A percentile compares a stretch with the other conserved stretches of the same genome.
Evolutionary conservation across 2,113 vertebrate genomes (phyloP).

Genomic region (Halichoerus grypus): DNA sequence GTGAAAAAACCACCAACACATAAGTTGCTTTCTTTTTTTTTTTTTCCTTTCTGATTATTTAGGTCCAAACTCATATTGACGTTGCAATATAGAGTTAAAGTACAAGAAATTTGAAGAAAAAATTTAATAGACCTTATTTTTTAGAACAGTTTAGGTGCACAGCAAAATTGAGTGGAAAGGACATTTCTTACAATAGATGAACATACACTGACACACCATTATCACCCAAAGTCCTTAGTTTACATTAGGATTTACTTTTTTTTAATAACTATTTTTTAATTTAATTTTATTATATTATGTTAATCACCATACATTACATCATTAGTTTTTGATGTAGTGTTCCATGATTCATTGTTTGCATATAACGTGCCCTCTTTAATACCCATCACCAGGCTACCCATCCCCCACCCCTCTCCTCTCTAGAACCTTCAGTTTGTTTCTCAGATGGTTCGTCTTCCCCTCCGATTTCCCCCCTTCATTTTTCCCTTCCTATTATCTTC

Average conservation of each 20-base stretch:
- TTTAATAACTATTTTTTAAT: neutral
- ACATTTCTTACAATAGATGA: neutral
- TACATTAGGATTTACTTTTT: neutral
- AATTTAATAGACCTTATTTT: neutral
- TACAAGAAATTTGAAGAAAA: neutral
- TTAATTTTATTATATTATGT: too few species aligned
- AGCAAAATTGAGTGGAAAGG: neutral
- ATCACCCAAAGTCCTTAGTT: neutral
- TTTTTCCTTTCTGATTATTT: constrained; percentile 28
- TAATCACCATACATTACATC: too few species aligned
- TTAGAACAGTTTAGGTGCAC: neutral
- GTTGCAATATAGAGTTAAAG: neutral
- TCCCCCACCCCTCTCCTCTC: too few species aligned
- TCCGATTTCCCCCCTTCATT: too few species aligned
- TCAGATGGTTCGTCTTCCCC: too few species aligned
- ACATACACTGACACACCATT: neutral
- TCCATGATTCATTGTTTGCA: too few species aligned
- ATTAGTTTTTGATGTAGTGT: too few species aligned
- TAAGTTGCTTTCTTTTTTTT: constrained; percentile 77
- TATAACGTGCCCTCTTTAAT: too few species aligned
- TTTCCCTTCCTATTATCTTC: too few species aligned
- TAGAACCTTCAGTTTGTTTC: too few species aligned
- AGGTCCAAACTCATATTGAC: neutral
- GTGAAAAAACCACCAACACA: constrained; percentile 82
- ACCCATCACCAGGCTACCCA: too few species aligned